These are phyloP conservation scores for Ypsolopha sequella DNA, from an alignment of 2,888 invertebrate species.

Conservation along the genomic window DNA sequence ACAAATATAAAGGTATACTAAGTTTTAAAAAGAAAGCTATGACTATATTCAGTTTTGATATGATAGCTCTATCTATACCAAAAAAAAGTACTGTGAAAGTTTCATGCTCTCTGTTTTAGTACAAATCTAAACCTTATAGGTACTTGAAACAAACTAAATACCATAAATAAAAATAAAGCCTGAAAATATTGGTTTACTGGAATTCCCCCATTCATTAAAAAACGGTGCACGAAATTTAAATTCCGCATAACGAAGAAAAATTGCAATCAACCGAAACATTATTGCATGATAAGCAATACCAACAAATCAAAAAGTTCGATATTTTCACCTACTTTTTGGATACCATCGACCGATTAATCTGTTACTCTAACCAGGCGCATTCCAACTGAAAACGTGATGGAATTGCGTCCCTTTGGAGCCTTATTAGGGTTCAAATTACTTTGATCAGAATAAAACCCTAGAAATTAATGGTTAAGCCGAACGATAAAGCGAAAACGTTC, in stretches of 20 bases:
- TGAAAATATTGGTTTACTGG: not conserved
- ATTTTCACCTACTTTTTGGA: constrained; percentile 34
- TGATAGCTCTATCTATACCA: no score
- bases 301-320: constrained; percentile 32
- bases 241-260: no score
- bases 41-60: no score
- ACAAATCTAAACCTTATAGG: not conserved
- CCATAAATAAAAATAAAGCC: no score
- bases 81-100: no score
- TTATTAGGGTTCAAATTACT: not conserved
- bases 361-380: not conserved
- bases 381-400: not conserved
- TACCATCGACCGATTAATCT: not conserved
- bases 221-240: no score
- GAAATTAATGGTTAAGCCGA: constrained; percentile 23
- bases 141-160: no score
- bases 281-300: constrained; percentile 21
- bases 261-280: constrained; percentile 16
- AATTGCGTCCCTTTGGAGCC: not conserved
- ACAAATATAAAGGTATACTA: no score
- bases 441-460: constrained; percentile 19
- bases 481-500: constrained; percentile 24
- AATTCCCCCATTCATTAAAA: not conserved
- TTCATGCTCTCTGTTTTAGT: not conserved
- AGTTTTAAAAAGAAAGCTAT: no score